These are phyloP conservation scores for Idris sp. DNA, from an alignment of 1,140 invertebrate genomes.

Conservation along the genomic window DNA sequence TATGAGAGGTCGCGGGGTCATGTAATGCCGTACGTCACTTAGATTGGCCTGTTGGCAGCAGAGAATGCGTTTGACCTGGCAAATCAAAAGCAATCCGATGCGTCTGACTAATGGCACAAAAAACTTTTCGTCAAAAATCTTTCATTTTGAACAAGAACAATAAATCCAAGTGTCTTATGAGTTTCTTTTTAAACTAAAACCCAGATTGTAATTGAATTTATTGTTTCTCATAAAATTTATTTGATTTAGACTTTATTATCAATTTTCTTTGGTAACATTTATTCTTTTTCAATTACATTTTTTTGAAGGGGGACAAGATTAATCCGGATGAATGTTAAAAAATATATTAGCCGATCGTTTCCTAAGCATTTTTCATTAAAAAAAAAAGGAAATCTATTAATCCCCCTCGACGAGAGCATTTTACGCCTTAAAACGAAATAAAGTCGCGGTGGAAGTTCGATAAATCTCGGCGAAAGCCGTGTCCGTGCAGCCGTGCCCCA, in stretches of 20 bases:
- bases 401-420: conserved; percentile 24
- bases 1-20: conserved; percentile 70
- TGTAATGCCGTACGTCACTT: conserved; percentile 72
- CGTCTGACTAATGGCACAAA: too few species aligned
- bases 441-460: conserved; percentile 58
- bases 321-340: conserved; percentile 45
- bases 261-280: too few species aligned
- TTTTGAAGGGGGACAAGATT: too few species aligned
- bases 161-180: too few species aligned
- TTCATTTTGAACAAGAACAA: conserved; percentile 23
- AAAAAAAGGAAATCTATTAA: conserved; percentile 66
- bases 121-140: too few species aligned
- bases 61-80: conserved; percentile 54
- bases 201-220: too few species aligned
- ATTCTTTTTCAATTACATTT: too few species aligned
- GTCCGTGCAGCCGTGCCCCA: conserved; percentile 15
- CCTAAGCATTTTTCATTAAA: conserved; percentile 58
- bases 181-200: too few species aligned
- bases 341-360: conserved; percentile 55
- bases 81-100: conserved; percentile 59
- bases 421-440: conserved; percentile 56
- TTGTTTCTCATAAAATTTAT: too few species aligned
- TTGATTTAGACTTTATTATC: too few species aligned
- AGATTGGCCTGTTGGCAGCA: conserved; percentile 72
- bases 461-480: conserved; percentile 64